Evolutionary conservation across 2,888 invertebrate genomes (phyloP).

Genomic region (Andricus curvator): DNA sequence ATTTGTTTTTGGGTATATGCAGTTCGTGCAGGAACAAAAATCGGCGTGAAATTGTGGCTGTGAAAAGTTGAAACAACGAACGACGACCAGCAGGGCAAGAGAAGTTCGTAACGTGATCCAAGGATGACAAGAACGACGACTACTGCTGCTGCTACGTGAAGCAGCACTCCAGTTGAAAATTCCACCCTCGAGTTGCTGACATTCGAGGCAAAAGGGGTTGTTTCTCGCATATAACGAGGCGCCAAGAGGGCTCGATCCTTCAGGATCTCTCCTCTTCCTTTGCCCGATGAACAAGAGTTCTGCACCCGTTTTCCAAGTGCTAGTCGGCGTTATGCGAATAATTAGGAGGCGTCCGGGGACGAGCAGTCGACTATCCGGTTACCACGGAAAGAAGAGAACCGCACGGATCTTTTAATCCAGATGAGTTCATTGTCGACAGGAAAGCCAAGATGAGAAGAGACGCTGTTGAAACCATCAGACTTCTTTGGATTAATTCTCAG

Average conservation of each 20-base stretch:
- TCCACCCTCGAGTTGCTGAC: slow-evolving; percentile 41
- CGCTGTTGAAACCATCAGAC: slow-evolving; percentile 30
- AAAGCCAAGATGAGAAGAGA: slow-evolving; percentile 34
- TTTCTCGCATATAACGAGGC: slow-evolving; percentile 35
- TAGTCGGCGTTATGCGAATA: slow-evolving; percentile 52
- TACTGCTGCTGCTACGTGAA: slow-evolving; percentile 24
- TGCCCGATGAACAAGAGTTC: slow-evolving; percentile 43
- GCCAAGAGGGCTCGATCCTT: slow-evolving; percentile 31
- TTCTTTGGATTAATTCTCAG: slow-evolving; percentile 30
- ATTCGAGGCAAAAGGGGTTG: slow-evolving; percentile 41
- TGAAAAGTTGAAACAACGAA: slow-evolving; percentile 29
- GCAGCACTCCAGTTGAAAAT: slow-evolving; percentile 36
- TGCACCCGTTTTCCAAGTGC: slow-evolving; percentile 41
- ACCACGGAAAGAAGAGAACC: slow-evolving; percentile 55
- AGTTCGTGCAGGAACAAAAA: background rate
- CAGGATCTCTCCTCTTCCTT: slow-evolving; percentile 42
- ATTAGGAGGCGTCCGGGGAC: slow-evolving; percentile 51
- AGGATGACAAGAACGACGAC: slow-evolving; percentile 12
- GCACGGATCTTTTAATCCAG: slow-evolving; percentile 56
- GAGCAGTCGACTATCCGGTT: slow-evolving; percentile 54
- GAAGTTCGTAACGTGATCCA: slow-evolving; percentile 38
- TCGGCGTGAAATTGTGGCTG: background rate
- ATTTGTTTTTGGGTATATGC: background rate
- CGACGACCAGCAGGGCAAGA: slow-evolving; percentile 20
- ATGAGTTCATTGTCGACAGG: slow-evolving; percentile 42